Evolutionary conservation across 2,797 vertebrate species (phyloP).

Genomic region (Aselliscus stoliczkanus): DNA sequence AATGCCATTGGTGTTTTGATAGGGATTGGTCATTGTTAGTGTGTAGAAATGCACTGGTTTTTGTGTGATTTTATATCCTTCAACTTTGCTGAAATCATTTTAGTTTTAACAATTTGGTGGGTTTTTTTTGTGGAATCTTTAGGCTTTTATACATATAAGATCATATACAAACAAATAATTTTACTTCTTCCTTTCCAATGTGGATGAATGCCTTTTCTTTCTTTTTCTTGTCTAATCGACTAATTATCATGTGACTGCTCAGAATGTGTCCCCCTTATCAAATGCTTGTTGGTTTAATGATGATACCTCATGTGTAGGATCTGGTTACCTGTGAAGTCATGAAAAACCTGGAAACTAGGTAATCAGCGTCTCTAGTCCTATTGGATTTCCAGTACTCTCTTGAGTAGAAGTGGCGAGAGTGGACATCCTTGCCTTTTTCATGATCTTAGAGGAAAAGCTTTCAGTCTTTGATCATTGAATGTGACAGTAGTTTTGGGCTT

Average conservation of each 20-base stretch:
- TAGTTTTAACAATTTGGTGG: neutral
- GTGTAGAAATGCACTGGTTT: neutral
- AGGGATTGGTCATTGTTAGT: neutral
- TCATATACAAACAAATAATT: neutral
- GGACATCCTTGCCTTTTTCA: neutral
- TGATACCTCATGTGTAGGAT: neutral
- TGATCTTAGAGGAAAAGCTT: neutral
- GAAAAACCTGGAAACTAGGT: neutral
- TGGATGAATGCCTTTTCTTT: neutral
- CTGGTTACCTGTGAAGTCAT: neutral
- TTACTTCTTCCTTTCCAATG: neutral
- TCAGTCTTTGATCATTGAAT: neutral
- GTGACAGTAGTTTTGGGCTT: neutral
- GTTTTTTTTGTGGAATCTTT: neutral
- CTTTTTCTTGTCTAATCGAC: neutral
- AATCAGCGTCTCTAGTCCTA: neutral
- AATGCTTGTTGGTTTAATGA: neutral
- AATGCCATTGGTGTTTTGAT: neutral
- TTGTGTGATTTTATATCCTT: neutral
- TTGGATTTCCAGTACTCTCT: neutral
- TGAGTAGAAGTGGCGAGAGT: neutral
- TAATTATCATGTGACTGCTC: neutral
- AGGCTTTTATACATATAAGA: neutral
- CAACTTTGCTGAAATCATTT: neutral
- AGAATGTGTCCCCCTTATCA: neutral